Evolutionary conservation across 2,113 vertebrate genomes (phyloP).

Genomic region (Nyctibius bracteatus): DNA sequence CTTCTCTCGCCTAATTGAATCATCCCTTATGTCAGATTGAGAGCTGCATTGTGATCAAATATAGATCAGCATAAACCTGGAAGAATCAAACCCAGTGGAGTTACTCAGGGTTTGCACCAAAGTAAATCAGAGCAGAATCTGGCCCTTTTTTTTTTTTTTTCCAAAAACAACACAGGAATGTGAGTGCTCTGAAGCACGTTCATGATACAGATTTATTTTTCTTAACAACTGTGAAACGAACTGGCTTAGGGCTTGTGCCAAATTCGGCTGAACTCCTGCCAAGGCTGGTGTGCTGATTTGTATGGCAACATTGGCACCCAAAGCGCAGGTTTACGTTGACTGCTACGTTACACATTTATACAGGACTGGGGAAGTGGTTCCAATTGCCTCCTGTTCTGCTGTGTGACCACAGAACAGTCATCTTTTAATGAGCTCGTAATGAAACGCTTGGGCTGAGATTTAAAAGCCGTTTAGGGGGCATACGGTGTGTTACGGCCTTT

Average conservation of each 20-base stretch:
- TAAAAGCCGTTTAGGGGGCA: not conserved
- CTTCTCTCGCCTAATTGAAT: not conserved
- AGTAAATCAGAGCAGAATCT: not conserved
- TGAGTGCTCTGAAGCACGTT: not conserved
- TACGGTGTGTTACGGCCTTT: not conserved
- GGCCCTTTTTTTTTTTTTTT: not conserved
- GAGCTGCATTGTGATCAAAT: not conserved
- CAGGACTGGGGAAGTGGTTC: not conserved
- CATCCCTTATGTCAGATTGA: not conserved
- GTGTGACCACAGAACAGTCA: not conserved
- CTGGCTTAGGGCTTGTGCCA: slow-evolving; percentile 19
- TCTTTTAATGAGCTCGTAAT: not conserved
- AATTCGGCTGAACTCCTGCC: slow-evolving; percentile 11
- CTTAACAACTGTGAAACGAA: slow-evolving; percentile 35
- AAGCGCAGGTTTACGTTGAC: slow-evolving; percentile 1
- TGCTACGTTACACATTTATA: not conserved
- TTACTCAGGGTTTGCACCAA: not conserved
- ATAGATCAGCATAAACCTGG: not conserved
- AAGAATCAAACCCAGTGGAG: not conserved
- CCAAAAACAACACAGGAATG: not conserved
- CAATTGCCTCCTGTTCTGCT: slow-evolving; percentile 8
- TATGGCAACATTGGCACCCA: slow-evolving; percentile 23
- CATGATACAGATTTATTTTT: slow-evolving; percentile 41
- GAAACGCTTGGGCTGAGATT: slow-evolving; percentile 15
- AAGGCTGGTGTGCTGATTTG: slow-evolving; percentile 31